Conservation (phyloP, 2,797 vertebrate genomes). For the Cynopterus sphinx region DNA sequence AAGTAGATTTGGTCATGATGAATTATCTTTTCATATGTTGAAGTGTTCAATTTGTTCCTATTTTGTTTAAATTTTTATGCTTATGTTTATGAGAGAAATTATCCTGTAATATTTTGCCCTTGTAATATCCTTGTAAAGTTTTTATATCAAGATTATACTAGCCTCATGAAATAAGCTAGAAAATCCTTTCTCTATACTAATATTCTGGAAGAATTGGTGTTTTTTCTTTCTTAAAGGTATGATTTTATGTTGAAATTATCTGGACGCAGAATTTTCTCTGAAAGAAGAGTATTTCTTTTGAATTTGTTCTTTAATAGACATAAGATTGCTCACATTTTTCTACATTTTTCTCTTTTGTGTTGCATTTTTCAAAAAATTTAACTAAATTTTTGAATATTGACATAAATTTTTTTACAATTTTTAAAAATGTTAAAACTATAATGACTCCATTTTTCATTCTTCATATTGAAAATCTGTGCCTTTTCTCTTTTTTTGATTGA, state of each 20-base stretch:
- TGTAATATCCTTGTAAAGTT: background rate
- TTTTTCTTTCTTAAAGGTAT: background rate
- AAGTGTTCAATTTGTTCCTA: background rate
- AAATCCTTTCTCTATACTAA: background rate
- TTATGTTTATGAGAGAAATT: background rate
- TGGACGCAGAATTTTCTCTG: background rate
- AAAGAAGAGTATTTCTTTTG: background rate
- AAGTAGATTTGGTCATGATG: background rate
- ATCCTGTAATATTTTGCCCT: background rate
- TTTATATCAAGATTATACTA: background rate
- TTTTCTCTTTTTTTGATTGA: background rate
- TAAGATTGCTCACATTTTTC: background rate
- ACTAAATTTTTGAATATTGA: conserved; percentile 4
- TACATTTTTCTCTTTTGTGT: background rate
- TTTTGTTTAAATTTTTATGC: background rate
- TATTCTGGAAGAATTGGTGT: background rate
- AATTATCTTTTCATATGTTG: background rate
- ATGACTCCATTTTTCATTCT: background rate
- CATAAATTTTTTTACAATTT: background rate
- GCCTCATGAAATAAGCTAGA: background rate
- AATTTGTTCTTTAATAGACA: background rate
- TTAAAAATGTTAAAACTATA: background rate
- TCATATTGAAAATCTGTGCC: background rate
- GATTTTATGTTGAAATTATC: background rate
- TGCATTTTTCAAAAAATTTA: background rate